Percentiles rank a stretch among this genome's conserved stretches.
phyloP scores from a whole-genome alignment of 2,888 invertebrate species.

The Petrophora chlorosata region DNA sequence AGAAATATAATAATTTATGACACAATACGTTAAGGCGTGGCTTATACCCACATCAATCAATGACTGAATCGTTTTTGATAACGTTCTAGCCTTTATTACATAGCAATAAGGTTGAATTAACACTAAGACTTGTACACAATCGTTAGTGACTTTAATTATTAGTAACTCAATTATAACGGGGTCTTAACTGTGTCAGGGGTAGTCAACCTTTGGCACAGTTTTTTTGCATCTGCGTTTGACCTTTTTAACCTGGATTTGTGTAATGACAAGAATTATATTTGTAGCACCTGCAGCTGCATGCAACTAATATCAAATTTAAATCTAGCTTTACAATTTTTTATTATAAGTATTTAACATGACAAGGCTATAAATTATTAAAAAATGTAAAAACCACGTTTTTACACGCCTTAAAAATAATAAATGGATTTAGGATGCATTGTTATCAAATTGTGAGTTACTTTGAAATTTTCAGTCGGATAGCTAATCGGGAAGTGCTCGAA shows the following conservation, averaged over 20 bases:
- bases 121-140: slow-evolving; percentile 6
- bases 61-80: slow-evolving; percentile 10
- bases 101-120: slow-evolving; percentile 21
- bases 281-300: not conserved
- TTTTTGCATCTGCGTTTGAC: slow-evolving; percentile 17
- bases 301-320: too few relatives aligned
- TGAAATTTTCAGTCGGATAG: too few relatives aligned
- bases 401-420: too few relatives aligned
- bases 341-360: too few relatives aligned
- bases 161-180: slow-evolving; percentile 54
- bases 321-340: too few relatives aligned
- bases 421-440: too few relatives aligned
- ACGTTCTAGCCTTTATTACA: slow-evolving; percentile 14
- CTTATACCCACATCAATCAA: slow-evolving; percentile 44
- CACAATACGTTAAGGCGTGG: slow-evolving; percentile 39
- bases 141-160: slow-evolving; percentile 48
- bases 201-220: slow-evolving; percentile 21
- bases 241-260: slow-evolving; percentile 11
- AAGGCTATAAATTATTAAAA: too few relatives aligned
- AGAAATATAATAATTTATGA: slow-evolving; percentile 28
- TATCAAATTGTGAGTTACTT: too few relatives aligned
- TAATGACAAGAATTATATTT: slow-evolving; percentile 1
- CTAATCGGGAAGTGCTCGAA: too few relatives aligned
- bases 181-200: slow-evolving; percentile 25
- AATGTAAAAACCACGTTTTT: too few relatives aligned